These are phyloP conservation scores for Temnopleurus reevesii DNA, from an alignment of 53 echinoderm and acorn worm species.

Conservation along the genomic window DNA sequence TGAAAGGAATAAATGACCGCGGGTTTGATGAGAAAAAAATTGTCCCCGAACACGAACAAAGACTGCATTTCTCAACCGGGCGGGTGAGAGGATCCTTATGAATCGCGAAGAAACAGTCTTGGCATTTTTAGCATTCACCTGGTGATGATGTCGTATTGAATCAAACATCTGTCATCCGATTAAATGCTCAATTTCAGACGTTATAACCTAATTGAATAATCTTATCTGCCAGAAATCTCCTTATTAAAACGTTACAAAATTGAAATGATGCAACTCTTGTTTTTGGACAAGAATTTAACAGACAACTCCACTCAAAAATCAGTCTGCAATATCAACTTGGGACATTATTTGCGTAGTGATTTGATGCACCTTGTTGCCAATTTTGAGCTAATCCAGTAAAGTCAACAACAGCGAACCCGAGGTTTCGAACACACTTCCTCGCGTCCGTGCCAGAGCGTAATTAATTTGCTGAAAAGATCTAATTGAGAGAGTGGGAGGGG, in stretches of 20 bases:
- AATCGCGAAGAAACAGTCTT: not conserved
- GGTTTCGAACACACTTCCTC: constrained; percentile 20
- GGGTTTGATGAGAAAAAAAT: not conserved
- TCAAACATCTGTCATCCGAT: not conserved
- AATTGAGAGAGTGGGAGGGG: not conserved
- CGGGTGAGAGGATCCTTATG: not conserved
- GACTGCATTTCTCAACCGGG: not conserved
- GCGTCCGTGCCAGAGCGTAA: not conserved
- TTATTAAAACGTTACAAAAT: not conserved
- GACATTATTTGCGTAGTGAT: not conserved
- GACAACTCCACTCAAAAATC: not conserved
- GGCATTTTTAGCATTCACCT: constrained; percentile 10
- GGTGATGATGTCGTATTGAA: constrained; percentile 6
- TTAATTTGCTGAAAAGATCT: constrained; percentile 38
- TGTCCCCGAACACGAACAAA: constrained; percentile 25
- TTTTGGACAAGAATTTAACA: not conserved
- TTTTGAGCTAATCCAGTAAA: not conserved
- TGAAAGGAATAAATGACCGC: not conserved
- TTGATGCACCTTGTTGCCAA: constrained; percentile 10
- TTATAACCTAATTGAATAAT: constrained; percentile 32
- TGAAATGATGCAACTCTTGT: not conserved
- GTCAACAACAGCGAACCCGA: constrained; percentile 13
- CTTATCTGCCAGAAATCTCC: constrained; percentile 42
- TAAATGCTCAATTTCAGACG: constrained; percentile 1
- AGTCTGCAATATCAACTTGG: not conserved